Conservation (phyloP, 2,888 invertebrate species). For the Morpho helenor region DNA sequence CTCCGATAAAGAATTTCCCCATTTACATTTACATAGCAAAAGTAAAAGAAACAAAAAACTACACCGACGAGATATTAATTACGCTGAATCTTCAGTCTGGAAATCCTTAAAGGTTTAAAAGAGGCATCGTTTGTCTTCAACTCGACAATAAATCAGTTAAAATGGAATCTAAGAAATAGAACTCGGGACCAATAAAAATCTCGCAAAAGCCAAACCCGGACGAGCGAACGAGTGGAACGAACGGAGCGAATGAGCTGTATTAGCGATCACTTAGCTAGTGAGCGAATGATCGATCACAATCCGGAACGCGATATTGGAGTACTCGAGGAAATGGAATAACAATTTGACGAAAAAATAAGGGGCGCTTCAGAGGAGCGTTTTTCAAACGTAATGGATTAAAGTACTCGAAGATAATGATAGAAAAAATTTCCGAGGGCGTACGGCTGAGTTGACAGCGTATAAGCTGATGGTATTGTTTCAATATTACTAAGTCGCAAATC, state of each 20-base stretch:
- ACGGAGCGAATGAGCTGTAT: conserved; percentile 4
- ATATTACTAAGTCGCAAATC: too few species aligned
- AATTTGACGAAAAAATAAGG: conserved; percentile 26
- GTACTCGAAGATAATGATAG: neutral
- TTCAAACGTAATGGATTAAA: neutral
- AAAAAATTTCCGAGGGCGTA: too few species aligned
- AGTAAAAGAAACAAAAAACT: too few species aligned
- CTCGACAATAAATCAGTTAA: conserved; percentile 14
- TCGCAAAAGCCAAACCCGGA: conserved; percentile 22
- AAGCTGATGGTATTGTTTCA: too few species aligned
- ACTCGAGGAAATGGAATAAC: conserved; percentile 29
- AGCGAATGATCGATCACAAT: conserved; percentile 31
- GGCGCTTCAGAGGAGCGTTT: neutral
- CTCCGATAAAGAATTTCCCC: too few species aligned
- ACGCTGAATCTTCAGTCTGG: too few species aligned
- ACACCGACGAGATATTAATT: too few species aligned
- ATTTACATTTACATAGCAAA: too few species aligned
- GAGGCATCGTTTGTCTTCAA: neutral
- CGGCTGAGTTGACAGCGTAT: too few species aligned
- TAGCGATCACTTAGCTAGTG: conserved; percentile 26
- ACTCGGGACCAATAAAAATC: conserved; percentile 15
- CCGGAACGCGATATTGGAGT: conserved; percentile 21
- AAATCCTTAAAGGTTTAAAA: neutral
- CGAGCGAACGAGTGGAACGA: conserved; percentile 21
- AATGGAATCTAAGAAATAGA: conserved; percentile 10